Conservation (phyloP, 2,888 invertebrate genomes). For the Zelleria hepariella region DNA sequence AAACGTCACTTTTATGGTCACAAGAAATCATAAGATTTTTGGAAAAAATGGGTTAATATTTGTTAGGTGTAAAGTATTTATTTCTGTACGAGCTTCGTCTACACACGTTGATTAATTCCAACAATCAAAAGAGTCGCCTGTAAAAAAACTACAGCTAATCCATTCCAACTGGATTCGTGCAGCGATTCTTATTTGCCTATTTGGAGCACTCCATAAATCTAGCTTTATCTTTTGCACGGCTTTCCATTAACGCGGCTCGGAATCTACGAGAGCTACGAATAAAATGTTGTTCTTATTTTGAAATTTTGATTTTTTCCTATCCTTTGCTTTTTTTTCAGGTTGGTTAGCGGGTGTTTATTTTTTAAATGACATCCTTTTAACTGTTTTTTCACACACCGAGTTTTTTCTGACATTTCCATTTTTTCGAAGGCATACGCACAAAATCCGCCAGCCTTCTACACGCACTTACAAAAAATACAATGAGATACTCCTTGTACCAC, state of each 20-base stretch:
- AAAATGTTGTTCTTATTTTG: neutral
- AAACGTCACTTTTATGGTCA: too few species aligned
- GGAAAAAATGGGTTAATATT: too few species aligned
- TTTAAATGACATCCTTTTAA: too few species aligned
- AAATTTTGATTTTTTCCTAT: neutral
- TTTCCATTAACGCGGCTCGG: neutral
- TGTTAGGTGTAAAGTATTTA: too few species aligned
- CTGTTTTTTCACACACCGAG: too few species aligned
- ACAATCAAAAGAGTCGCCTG: neutral
- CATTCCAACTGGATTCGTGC: neutral
- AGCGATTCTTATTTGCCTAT: neutral
- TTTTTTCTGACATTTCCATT: too few species aligned
- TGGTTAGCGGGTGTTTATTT: too few species aligned
- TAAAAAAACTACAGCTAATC: neutral
- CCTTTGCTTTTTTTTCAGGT: neutral
- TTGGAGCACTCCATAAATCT: neutral
- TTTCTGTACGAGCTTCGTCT: too few species aligned
- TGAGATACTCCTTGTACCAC: conserved; percentile 13
- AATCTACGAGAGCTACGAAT: neutral
- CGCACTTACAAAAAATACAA: conserved; percentile 7
- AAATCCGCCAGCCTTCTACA: neutral
- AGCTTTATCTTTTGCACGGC: neutral
- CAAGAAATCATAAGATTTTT: too few species aligned
- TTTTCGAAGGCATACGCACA: too few species aligned
- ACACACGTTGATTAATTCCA: neutral